phyloP scores from a whole-genome alignment of 37 sponge, comb jelly and placozoan species.

The Amphimedon queenslandica region DNA sequence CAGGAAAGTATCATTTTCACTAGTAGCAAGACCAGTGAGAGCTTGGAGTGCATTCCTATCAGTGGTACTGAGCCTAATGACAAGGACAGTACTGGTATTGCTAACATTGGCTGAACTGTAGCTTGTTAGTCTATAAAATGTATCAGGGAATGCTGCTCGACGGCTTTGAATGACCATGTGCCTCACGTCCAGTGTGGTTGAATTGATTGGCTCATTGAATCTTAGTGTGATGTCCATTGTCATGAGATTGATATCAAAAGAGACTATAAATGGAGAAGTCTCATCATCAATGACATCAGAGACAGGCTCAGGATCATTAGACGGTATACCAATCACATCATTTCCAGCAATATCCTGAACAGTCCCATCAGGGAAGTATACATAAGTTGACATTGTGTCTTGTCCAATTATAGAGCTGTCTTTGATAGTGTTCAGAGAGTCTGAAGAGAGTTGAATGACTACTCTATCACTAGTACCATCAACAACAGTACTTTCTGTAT shows the following conservation, averaged over 20 bases:
- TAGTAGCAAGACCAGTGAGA: conserved; percentile 47
- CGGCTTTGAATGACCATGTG: conserved; percentile 67
- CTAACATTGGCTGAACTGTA: conserved; percentile 16
- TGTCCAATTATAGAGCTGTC: conserved; percentile 46
- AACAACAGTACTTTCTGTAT: conserved; percentile 21
- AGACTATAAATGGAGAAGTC: conserved; percentile 42
- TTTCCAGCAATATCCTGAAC: conserved; percentile 80
- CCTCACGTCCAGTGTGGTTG: conserved; percentile 56
- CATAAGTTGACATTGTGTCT: conserved; percentile 32
- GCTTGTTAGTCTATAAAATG: conserved; percentile 27
- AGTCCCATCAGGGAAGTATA: conserved; percentile 41
- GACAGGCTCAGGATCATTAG: conserved; percentile 6
- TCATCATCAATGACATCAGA: conserved; percentile 40
- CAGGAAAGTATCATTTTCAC: conserved; percentile 54
- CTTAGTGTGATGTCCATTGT: conserved; percentile 50
- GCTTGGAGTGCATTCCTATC: conserved; percentile 61
- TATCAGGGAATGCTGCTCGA: conserved; percentile 53
- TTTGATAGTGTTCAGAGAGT: conserved; percentile 67
- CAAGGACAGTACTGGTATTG: conserved; percentile 51
- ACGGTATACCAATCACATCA: conserved; percentile 18
- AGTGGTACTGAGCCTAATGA: conserved; percentile 26
- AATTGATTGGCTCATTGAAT: conserved; percentile 79
- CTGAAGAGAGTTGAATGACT: conserved; percentile 31
- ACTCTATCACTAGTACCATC: conserved; percentile 14
- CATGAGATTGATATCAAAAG: conserved; percentile 60